phyloP scores from a whole-genome alignment of 2,797 vertebrate species.

The Amblyopsis hoosieri region DNA sequence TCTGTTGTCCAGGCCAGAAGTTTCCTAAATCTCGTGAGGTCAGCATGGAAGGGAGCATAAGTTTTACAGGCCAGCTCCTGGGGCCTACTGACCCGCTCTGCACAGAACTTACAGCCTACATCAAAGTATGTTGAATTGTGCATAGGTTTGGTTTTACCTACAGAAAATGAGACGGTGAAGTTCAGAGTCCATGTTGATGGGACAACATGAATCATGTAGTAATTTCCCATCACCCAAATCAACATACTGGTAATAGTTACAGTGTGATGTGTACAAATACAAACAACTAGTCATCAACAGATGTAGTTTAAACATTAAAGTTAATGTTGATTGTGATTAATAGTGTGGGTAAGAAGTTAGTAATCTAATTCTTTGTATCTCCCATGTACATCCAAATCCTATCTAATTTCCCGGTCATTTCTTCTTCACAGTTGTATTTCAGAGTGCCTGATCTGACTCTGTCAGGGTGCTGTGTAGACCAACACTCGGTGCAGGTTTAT shows the following conservation, averaged over 20 bases:
- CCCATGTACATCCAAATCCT: no score
- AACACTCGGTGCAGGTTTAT: conserved; percentile 94
- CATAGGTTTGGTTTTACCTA: background rate
- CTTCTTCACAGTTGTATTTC: conserved; percentile 84
- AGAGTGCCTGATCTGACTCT: conserved; percentile 91
- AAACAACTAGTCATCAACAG: background rate
- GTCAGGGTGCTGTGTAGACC: conserved; percentile 92
- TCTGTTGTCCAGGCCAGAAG: conserved; percentile 84
- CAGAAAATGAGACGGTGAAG: no score
- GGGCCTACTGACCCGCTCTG: conserved; percentile 86
- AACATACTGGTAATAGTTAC: background rate
- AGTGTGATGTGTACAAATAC: background rate
- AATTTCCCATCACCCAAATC: no score
- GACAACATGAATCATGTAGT: no score
- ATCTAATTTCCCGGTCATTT: conserved; percentile 4
- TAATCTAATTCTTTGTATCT: background rate
- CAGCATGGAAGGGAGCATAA: conserved; percentile 85
- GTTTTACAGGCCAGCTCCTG: conserved; percentile 76
- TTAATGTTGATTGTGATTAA: background rate
- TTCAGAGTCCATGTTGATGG: no score
- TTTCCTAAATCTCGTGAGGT: conserved; percentile 92
- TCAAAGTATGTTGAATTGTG: conserved; percentile 82
- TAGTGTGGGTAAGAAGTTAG: no score
- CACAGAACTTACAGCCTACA: conserved; percentile 85
- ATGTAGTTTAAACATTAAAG: background rate